Percentiles rank a stretch among this genome's conserved stretches.
Conservation (phyloP, 2,113 vertebrate species). For the Illadopsis cleaveri region DNA sequence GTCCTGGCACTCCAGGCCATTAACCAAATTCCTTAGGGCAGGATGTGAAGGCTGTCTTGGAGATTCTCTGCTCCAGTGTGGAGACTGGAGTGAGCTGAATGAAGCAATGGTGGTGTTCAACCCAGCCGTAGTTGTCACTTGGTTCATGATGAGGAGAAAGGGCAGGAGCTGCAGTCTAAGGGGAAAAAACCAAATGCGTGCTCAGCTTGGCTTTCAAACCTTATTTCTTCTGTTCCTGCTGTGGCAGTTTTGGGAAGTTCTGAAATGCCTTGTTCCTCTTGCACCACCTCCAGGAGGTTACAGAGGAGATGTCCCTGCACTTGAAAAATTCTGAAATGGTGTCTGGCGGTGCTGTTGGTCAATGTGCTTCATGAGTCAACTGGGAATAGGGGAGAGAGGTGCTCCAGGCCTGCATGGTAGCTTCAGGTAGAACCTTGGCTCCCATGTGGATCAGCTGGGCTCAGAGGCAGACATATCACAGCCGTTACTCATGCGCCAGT, state of each 20-base stretch:
- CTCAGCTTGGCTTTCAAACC: neutral
- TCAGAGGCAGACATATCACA: neutral
- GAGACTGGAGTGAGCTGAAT: neutral
- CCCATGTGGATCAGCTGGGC: neutral
- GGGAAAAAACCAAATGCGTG: neutral
- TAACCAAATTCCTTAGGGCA: neutral
- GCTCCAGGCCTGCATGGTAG: neutral
- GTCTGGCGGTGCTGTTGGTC: neutral
- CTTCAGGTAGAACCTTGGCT: neutral
- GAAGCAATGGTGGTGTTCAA: neutral
- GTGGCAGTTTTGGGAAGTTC: neutral
- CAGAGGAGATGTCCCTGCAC: accelerated
- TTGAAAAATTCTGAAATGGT: neutral
- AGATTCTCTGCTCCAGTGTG: accelerated
- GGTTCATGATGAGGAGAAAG: neutral
- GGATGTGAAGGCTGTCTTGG: neutral
- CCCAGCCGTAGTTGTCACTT: accelerated
- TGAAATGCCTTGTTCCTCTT: neutral
- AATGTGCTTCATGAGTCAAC: accelerated
- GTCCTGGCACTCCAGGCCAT: neutral
- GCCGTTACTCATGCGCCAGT: accelerated
- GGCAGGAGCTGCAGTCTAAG: neutral
- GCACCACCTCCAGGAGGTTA: neutral
- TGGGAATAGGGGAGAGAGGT: neutral
- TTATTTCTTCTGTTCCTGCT: neutral